Evolutionary conservation across 2,797 vertebrate species (phyloP).

Genomic region (Margarornis squamiger): DNA sequence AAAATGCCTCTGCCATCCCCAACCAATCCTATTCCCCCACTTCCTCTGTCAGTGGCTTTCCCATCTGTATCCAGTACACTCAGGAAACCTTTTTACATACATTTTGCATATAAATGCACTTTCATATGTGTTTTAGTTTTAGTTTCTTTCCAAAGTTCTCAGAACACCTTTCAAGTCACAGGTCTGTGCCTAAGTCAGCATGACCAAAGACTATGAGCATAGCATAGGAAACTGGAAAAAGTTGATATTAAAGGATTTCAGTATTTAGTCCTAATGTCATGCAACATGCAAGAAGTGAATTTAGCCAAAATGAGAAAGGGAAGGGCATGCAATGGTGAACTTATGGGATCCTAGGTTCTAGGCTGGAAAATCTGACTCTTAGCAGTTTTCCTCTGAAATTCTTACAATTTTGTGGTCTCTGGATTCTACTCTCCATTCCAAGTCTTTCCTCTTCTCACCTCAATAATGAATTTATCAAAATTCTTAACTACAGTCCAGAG

Average conservation of each 20-base stretch:
- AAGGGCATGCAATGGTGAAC: rapidly evolving
- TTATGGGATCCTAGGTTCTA: neutral
- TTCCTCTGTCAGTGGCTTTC: neutral
- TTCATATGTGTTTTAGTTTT: neutral
- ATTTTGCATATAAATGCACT: neutral
- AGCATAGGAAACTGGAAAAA: neutral
- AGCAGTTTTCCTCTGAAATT: neutral
- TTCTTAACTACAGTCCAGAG: neutral
- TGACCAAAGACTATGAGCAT: neutral
- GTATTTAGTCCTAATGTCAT: neutral
- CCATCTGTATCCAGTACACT: neutral
- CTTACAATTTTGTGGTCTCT: neutral
- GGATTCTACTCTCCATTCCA: neutral
- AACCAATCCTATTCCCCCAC: neutral
- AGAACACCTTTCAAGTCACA: neutral
- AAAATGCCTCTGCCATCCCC: neutral
- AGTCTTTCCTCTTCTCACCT: neutral
- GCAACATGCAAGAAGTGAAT: neutral
- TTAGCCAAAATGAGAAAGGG: neutral
- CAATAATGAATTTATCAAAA: slow-evolving; percentile 10
- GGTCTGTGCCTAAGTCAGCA: neutral
- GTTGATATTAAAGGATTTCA: neutral
- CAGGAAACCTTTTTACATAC: rapidly evolving
- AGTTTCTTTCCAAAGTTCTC: neutral
- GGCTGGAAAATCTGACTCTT: neutral